These are phyloP conservation scores for Labeo catla DNA, from an alignment of 2,113 vertebrate genomes.

Conservation along the genomic window DNA sequence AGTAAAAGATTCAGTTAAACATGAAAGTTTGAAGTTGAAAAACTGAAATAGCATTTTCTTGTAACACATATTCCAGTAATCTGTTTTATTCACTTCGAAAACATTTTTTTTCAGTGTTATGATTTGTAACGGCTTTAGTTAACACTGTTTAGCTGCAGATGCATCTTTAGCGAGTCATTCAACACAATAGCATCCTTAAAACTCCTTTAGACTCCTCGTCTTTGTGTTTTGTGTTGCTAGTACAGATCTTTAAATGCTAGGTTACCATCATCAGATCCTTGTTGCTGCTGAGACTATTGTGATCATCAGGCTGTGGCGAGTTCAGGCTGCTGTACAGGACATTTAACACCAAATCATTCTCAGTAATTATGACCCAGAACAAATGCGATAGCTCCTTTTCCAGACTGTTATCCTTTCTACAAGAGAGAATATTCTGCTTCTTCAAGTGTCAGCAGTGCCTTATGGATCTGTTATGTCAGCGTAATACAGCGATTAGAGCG, in stretches of 20 bases:
- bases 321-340: background rate
- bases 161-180: background rate
- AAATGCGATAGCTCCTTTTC: background rate
- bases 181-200: background rate
- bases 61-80: too few species aligned
- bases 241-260: background rate
- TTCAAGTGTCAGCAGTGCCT: conserved; percentile 3
- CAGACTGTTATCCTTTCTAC: background rate
- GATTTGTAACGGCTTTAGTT: background rate
- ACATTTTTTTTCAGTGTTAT: background rate
- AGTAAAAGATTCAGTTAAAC: background rate
- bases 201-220: background rate
- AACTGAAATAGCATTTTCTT: too few species aligned
- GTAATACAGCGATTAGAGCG: background rate
- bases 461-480: conserved; percentile 26
- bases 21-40: background rate
- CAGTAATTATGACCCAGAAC: background rate
- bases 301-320: background rate
- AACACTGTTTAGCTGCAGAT: background rate
- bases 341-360: background rate
- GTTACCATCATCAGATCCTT: background rate
- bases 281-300: background rate
- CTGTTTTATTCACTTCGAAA: too few species aligned
- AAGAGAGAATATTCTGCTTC: background rate
- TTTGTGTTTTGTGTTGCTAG: background rate